Percentiles rank a stretch among this genome's conserved stretches.
Conservation (phyloP, 2,888 invertebrate genomes). For the Schizaphis graminum region DNA sequence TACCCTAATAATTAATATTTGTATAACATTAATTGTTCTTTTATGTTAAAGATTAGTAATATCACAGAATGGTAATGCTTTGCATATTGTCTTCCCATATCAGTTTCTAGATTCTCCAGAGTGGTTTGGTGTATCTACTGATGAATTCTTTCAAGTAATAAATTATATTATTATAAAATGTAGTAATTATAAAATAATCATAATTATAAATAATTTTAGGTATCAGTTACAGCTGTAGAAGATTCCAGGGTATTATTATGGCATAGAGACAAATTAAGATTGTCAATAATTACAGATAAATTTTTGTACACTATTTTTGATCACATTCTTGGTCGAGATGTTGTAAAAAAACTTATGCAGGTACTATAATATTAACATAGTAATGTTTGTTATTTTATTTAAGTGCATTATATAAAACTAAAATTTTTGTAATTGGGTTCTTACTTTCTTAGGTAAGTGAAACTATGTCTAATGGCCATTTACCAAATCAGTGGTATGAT, state of each 20-base stretch:
- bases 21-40: constrained; percentile 1
- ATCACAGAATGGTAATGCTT: constrained; percentile 85
- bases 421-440: background rate
- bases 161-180: background rate
- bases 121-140: constrained; percentile 90
- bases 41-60: constrained; percentile 80
- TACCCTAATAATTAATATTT: background rate
- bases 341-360: constrained; percentile 89
- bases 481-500: constrained; percentile 57
- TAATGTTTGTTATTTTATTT: constrained; percentile 6
- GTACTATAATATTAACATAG: constrained; percentile 71
- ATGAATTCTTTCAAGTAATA: constrained; percentile 86
- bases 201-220: constrained; percentile 73
- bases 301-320: constrained; percentile 89
- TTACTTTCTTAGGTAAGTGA: constrained; percentile 42
- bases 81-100: constrained; percentile 88
- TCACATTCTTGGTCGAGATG: constrained; percentile 87
- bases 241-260: constrained; percentile 86
- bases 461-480: constrained; percentile 62
- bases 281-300: constrained; percentile 85
- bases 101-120: constrained; percentile 91
- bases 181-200: background rate
- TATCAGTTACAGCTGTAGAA: constrained; percentile 89
- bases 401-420: background rate
- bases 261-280: constrained; percentile 88